Evolutionary conservation across 1,140 invertebrate genomes (phyloP), one percentile per base, ranked within the genome.

Genomic region (Oryctes rhinoceros): DNA sequence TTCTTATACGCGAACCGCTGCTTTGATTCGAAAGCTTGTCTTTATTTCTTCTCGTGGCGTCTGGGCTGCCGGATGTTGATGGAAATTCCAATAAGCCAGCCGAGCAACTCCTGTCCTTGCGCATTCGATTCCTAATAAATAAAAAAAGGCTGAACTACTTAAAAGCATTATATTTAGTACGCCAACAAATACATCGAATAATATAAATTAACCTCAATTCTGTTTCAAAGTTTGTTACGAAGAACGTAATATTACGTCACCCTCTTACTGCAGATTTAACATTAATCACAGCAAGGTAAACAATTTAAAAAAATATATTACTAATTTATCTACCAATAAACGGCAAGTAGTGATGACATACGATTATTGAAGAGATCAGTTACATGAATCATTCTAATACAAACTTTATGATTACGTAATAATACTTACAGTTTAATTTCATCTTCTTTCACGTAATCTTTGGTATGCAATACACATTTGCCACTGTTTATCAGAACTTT

Each of bases 401-500:
- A 30, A 30, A 30, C 24, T 30, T 30, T 30, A 1, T 30, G 24
- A 30, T 30, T 62, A 13, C 1, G 15, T 18, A 62, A 62, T 20
- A 20, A 62, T 49, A 80, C 82, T 83, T 84, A 91, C 90, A 91
- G 87, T 87, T 90, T 91, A 9, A 91, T 86, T 83, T 94, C 92
- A 76, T 96, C 95, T 59, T 96, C 94, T 80, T 90, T 91, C 0
- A 88, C 88, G 24, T 90, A 88, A 86, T 97, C 95, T 88, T 97
- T 98, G 0, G 97, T 98, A 88, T 99, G 97, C 3, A 99, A 89
- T 37, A 98, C 96, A 89, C 97, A 99, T 89, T 98, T 98, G 0
- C 97, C 98, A 84, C 96, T 97, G 86, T 98, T 98, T 77, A 99
- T 98, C 80, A 98, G 92, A 44, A 99, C 96, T 89, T 98, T 98